Base-by-base conservation (phyloP, 2,888 invertebrate species). In the Caenorhabditis sulstoni region DNA sequence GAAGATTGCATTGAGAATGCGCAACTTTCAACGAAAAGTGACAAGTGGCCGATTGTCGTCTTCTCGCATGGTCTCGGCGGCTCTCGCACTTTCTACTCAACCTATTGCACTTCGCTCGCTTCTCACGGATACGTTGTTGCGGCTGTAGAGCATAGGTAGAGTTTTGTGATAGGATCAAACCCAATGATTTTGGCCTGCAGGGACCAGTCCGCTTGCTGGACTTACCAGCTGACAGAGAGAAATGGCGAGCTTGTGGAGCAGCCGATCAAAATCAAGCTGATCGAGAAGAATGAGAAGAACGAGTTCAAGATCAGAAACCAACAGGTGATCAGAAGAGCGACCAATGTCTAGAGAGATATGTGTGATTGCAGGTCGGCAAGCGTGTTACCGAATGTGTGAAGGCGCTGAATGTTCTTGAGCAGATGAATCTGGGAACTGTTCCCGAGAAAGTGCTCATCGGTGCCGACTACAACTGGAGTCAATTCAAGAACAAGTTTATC, bases 1-100 rank as follows among this genome's bases (percentile, higher is more conserved):
- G 78, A 71, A 12, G 62, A 78, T 18, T 79, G 79, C 58, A 73
- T 79, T 45, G 73, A 79, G 53, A 73, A 79, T 68, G 73, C 73
- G n/a, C 55, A 50, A 62, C 37, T 79, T 47, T 79, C 79, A 39
- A 70, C 65, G 29, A 65, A 59, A 41, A 47, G 37, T 41, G 68
- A 68, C 50, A 79, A 79, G 65, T 79, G 68, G 68, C 93, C 93
- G 47, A 92, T 93, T 20, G 88, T 94, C 37, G 90, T 94, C 29
- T 92, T 94, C 85, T 94, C 94, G 0, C 94, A 94, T 88, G 94
- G 94, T 0, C 91, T 94, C 35, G 93, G 93, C 1, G 93, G 93
- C 0, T 92, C 92, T 84, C 90, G 94, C 79, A 93, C 93, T 66
- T 91, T 93, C n/a, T 93, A 93, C 87, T 93, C 93, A 29, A 92